Conservation (phyloP, 2,797 vertebrate species). For the Oreochromis mossambicus region DNA sequence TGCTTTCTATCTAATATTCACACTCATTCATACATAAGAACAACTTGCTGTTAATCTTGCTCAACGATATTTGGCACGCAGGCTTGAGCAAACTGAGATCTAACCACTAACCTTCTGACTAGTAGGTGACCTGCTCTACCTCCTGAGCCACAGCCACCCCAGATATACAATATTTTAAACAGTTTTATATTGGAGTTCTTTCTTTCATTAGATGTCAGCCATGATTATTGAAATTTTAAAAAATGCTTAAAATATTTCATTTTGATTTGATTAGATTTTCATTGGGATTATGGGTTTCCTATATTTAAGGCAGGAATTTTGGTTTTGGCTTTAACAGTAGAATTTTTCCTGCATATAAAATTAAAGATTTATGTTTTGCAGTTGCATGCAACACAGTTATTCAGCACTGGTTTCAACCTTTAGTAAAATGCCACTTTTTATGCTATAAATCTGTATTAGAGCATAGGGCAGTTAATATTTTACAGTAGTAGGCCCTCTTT, state of each 20-base stretch:
- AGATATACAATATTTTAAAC: neutral
- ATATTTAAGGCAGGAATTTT: neutral
- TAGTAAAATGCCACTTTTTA: fast-evolving
- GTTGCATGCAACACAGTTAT: neutral
- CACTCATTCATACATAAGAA: neutral
- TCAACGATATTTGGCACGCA: neutral
- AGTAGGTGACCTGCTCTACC: neutral
- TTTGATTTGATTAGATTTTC: neutral
- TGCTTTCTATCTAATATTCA: neutral
- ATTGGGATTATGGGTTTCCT: neutral
- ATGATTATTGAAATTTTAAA: neutral
- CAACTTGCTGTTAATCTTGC: neutral
- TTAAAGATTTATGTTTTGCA: neutral
- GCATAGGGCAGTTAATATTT: neutral
- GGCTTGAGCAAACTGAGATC: neutral
- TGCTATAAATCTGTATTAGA: neutral
- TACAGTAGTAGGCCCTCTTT: neutral
- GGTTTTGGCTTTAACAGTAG: neutral
- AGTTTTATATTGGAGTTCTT: neutral
- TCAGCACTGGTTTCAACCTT: neutral
- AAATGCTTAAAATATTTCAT: neutral
- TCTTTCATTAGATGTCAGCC: neutral
- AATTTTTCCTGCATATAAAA: neutral
- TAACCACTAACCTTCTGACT: neutral
- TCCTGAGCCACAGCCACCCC: neutral